phyloP scores from a whole-genome alignment of 2,888 invertebrate species.

The Drosophila pseudotakahashii region DNA sequence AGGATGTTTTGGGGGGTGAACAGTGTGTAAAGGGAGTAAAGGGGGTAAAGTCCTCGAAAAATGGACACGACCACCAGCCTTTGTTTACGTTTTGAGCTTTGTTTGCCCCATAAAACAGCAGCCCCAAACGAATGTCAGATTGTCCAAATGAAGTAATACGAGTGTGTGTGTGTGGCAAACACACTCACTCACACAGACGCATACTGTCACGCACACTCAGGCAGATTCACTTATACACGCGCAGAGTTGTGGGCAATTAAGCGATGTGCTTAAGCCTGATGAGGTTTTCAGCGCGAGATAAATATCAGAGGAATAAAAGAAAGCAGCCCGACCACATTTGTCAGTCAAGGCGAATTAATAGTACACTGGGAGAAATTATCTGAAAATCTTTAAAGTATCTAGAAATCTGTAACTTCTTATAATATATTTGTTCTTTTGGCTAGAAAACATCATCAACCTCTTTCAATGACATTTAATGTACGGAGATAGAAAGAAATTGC shows the following conservation, averaged over 20 bases:
- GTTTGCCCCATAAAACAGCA: conserved; percentile 41
- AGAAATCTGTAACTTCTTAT: background rate
- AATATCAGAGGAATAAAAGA: conserved; percentile 59
- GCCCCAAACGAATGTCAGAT: conserved; percentile 30
- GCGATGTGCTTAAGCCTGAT: conserved; percentile 69
- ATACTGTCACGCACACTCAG: background rate
- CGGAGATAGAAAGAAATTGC: too few species aligned
- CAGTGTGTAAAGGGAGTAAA: too few species aligned
- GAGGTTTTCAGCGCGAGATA: conserved; percentile 76
- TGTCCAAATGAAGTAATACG: conserved; percentile 41
- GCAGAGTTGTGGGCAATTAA: conserved; percentile 60
- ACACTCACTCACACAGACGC: too few species aligned
- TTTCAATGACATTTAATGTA: too few species aligned
- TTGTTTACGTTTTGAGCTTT: conserved; percentile 35
- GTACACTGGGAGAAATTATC: background rate
- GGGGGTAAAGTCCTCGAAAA: background rate
- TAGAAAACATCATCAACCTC: too few species aligned
- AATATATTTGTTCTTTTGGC: too few species aligned
- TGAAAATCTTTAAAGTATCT: background rate
- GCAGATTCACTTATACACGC: conserved; percentile 11
- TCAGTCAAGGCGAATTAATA: conserved; percentile 21
- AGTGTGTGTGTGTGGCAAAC: conserved; percentile 5
- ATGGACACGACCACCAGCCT: conserved; percentile 6
- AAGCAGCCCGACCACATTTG: conserved; percentile 27
- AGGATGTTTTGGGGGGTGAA: conserved; percentile 3